Base-by-base conservation (phyloP, 2,888 invertebrate genomes). In the Euspilapteryx auroguttella region DNA sequence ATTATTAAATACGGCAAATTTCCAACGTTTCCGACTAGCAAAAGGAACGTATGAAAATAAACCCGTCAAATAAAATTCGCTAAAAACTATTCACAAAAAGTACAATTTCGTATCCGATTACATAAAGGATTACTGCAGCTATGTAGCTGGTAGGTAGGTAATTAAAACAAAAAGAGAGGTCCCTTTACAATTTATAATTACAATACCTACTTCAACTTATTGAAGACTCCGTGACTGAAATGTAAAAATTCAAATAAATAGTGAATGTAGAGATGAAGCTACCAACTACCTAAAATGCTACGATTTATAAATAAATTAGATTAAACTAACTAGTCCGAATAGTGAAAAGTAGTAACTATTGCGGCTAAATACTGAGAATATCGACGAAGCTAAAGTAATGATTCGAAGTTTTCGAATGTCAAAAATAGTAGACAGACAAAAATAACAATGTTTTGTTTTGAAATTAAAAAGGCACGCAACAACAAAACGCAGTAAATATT, bases 291-390 rank as follows among this genome's bases (percentile, higher is more conserved):
- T 54, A 52, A 47, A 46, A 55, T 42, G 47, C 62, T 69, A 66
- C 51, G 42, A 51, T 59, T 55, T 69, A 73, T 69, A 68, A 71
- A 73, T 73, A 71, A 75, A 69, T 68, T 62, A 45, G 54, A 58
- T 65, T 64, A 64, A 53, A 56, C 63, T 71, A 71, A 65, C 55
- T 64, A 66, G 42, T 48, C 57, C 69, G 69, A 45, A 58, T 71
- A 68, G 55, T 47, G 46, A 46, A 49, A 55, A 56, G 52, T 52
- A 62, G 49, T 55, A 56, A 55, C 58, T 59, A 73, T 73, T 75
- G 73, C 73, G 73, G 73, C 66, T 46, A 47, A 53, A 55, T 55
- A 54, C 37, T 41, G 45, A 42, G 37, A 43, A 37, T 38, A 39
- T 12, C 24, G n/a, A 12, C 7, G 11, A 12, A 23, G 13, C n/a